phyloP scores from a whole-genome alignment of 2,888 invertebrate species.

The Slavum lentiscoides region DNA sequence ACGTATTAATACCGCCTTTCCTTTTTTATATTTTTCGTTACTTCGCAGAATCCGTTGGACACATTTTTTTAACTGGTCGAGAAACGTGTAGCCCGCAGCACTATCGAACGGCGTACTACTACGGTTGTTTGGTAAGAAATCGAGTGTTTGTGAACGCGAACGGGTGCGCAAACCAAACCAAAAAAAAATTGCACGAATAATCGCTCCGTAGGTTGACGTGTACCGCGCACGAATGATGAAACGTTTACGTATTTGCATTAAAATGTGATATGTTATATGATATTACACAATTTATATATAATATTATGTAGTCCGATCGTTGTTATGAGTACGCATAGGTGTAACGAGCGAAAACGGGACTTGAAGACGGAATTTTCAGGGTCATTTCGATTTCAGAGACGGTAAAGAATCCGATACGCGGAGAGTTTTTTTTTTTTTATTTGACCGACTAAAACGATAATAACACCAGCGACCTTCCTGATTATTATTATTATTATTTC shows the following conservation, averaged over 20 bases:
- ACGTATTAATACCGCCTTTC: slow-evolving; percentile 1
- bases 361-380: neutral
- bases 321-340: no score
- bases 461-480: no score
- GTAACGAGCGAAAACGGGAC: neutral
- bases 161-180: slow-evolving; percentile 3
- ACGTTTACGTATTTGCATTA: slow-evolving; percentile 34
- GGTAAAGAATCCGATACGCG: no score
- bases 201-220: slow-evolving; percentile 37
- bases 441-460: no score
- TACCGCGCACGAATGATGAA: slow-evolving; percentile 24
- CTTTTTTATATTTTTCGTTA: slow-evolving; percentile 17
- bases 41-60: slow-evolving; percentile 4
- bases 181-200: slow-evolving; percentile 42
- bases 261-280: slow-evolving; percentile 15
- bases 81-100: slow-evolving; percentile 7
- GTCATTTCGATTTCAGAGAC: neutral
- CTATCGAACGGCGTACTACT: no score
- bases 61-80: slow-evolving; percentile 37
- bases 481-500: no score
- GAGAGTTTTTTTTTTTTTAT: neutral
- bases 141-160: slow-evolving; percentile 34
- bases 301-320: neutral
- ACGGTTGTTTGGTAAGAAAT: slow-evolving; percentile 39
- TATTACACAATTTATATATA: slow-evolving; percentile 31